phyloP scores from a whole-genome alignment of 2,888 invertebrate genomes.

The Idaea aversata region DNA sequence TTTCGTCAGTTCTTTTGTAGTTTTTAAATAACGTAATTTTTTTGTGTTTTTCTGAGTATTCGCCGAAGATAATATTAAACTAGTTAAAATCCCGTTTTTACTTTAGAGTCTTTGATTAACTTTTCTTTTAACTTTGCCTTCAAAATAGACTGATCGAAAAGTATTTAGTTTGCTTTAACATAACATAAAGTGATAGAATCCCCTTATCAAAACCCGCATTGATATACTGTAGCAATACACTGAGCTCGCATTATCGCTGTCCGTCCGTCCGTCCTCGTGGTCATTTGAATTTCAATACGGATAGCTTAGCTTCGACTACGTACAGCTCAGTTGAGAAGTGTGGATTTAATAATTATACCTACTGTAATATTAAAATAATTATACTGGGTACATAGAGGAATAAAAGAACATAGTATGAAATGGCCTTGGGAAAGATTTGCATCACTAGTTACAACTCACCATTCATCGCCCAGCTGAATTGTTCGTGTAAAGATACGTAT shows the following conservation, averaged over 20 bases:
- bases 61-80: too few species aligned
- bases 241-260: constrained; percentile 21
- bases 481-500: too few species aligned
- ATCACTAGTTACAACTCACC: background rate
- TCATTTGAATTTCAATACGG: constrained; percentile 28
- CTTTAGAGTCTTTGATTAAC: too few species aligned
- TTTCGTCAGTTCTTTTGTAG: too few species aligned
- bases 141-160: too few species aligned
- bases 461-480: background rate
- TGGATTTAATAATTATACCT: background rate
- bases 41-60: too few species aligned
- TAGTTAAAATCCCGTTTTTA: too few species aligned
- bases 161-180: too few species aligned
- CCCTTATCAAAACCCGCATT: constrained; percentile 23
- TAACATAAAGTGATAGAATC: constrained; percentile 10
- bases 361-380: background rate
- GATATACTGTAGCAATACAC: constrained; percentile 27
- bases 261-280: constrained; percentile 4
- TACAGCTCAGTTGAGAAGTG: background rate
- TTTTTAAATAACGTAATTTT: too few species aligned
- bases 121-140: too few species aligned
- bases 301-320: constrained; percentile 3
- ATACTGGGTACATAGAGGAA: background rate
- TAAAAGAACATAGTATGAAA: background rate
- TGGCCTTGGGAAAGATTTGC: too few species aligned